These are phyloP conservation scores for Clarias platycephalus DNA, from an alignment of 2,797 vertebrate genomes.

Conservation along the genomic window DNA sequence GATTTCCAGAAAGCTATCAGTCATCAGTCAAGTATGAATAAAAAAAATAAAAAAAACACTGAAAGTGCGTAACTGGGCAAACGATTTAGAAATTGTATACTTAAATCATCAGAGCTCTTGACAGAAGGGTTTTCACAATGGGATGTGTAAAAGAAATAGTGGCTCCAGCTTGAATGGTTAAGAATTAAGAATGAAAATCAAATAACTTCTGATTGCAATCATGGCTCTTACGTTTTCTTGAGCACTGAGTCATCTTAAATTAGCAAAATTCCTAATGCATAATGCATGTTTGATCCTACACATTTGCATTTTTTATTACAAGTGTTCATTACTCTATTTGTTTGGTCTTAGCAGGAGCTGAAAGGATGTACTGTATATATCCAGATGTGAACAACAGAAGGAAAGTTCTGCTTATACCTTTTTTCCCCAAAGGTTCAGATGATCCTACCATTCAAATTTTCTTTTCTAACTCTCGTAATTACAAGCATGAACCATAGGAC, in stretches of 20 bases:
- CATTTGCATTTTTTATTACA: neutral
- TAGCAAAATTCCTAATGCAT: neutral
- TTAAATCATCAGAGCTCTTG: neutral
- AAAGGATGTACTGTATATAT: conserved; percentile 23
- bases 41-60: neutral
- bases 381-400: conserved; percentile 60
- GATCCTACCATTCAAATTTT: conserved; percentile 23
- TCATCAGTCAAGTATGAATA: neutral
- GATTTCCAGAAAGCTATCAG: neutral
- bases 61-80: neutral
- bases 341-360: conserved; percentile 28
- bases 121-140: neutral
- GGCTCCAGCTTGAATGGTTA: neutral
- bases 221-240: too few species aligned
- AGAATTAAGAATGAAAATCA: neutral
- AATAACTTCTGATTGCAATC: neutral
- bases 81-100: neutral
- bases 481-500: neutral
- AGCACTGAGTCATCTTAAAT: neutral
- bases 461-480: neutral
- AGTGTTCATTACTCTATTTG: neutral
- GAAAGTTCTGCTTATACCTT: conserved; percentile 27
- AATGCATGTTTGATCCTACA: neutral
- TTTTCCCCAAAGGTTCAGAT: conserved; percentile 4
- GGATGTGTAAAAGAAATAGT: neutral